Conservation (phyloP, 2,113 vertebrate species). For the Carassius carassius region DNA sequence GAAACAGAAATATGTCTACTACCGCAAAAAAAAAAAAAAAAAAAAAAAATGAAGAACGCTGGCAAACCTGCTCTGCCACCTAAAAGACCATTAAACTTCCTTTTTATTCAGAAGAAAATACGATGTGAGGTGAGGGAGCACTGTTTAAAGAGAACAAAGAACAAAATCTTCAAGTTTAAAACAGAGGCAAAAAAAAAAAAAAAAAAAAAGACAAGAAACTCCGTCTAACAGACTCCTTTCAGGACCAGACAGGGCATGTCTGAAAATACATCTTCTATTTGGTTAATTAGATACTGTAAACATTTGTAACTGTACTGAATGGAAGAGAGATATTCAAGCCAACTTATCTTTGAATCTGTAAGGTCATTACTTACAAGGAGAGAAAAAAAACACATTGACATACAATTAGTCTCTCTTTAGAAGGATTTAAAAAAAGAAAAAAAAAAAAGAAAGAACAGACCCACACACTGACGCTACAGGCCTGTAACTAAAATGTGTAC, state of each 20-base stretch:
- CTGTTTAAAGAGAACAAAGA: constrained; percentile 60
- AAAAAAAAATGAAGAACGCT: neutral
- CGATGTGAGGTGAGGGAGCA: constrained; percentile 69
- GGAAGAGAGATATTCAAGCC: constrained; percentile 69
- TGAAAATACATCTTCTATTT: constrained; percentile 73
- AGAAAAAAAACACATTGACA: constrained; percentile 66
- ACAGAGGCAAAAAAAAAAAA: constrained; percentile 67
- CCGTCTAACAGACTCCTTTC: constrained; percentile 63
- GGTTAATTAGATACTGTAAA: constrained; percentile 80
- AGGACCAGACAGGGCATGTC: constrained; percentile 64
- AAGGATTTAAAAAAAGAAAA: constrained; percentile 59
- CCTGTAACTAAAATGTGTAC: constrained; percentile 44
- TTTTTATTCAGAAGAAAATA: constrained; percentile 17
- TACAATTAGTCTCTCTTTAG: constrained; percentile 66
- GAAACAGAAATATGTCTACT: neutral
- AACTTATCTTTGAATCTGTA: constrained; percentile 79
- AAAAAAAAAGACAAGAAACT: constrained; percentile 60
- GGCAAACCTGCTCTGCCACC: neutral
- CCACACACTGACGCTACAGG: constrained; percentile 61
- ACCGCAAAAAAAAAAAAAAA: neutral
- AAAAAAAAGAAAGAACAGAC: constrained; percentile 42
- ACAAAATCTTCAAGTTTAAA: constrained; percentile 75
- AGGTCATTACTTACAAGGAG: constrained; percentile 71
- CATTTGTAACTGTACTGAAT: constrained; percentile 76
- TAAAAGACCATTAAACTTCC: constrained; percentile 19